Percentiles rank a stretch among this genome's conserved stretches.
Conservation (phyloP, 2,888 invertebrate genomes). For the Andrena haemorrhoa region DNA sequence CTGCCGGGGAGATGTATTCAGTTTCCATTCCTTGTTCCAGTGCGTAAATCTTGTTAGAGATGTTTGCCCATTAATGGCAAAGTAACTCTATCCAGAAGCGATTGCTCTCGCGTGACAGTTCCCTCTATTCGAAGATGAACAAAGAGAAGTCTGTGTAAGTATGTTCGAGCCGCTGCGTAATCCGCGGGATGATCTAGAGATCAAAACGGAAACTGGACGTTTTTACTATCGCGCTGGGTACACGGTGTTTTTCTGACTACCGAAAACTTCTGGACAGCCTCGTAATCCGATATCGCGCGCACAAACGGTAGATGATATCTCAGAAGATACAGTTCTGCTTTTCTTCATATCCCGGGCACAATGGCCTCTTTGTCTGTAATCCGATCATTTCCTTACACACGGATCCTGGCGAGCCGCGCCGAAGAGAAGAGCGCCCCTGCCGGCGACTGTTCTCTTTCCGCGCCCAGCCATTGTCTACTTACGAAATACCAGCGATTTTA, state of each 20-base stretch:
- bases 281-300: constrained; percentile 59
- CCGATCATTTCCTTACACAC: constrained; percentile 59
- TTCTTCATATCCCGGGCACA: constrained; percentile 58
- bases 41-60: too few species aligned
- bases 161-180: neutral
- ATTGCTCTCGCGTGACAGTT: too few species aligned
- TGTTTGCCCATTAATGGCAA: too few species aligned
- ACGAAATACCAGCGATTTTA: neutral
- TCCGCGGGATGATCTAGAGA: neutral
- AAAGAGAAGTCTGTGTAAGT: constrained; percentile 1
- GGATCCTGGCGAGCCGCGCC: constrained; percentile 29
- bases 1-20: too few species aligned
- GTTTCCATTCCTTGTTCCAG: too few species aligned
- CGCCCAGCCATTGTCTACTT: neutral
- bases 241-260: constrained; percentile 17
- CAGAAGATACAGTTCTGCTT: constrained; percentile 66
- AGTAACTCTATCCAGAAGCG: too few species aligned
- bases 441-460: constrained; percentile 2
- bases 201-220: constrained; percentile 5
- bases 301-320: constrained; percentile 64
- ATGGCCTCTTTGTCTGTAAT: constrained; percentile 62
- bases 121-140: neutral
- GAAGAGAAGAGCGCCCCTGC: neutral
- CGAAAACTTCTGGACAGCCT: constrained; percentile 35
- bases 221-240: neutral